These are phyloP conservation scores for Chroicocephalus ridibundus DNA, from an alignment of 2,113 vertebrate species.

Conservation along the genomic window DNA sequence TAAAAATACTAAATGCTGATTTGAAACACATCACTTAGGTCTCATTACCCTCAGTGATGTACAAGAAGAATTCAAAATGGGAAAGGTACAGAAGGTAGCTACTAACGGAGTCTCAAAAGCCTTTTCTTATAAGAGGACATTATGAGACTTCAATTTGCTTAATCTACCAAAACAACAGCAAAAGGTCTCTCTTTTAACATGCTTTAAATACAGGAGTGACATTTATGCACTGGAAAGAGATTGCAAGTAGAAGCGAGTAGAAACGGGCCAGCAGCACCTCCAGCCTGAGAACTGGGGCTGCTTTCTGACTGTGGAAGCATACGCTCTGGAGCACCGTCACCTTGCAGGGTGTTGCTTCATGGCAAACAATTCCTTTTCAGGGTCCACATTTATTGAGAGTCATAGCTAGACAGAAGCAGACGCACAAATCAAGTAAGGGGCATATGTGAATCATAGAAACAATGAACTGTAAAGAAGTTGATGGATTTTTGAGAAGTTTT, in stretches of 20 bases:
- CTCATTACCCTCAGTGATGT: neutral
- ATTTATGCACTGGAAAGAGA: neutral
- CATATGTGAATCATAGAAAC: neutral
- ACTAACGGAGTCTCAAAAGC: neutral
- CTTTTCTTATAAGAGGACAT: neutral
- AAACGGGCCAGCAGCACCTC: neutral
- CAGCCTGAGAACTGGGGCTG: neutral
- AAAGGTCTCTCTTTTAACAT: neutral
- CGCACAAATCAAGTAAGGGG: neutral
- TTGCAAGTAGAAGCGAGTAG: neutral
- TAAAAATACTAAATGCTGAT: neutral
- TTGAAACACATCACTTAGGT: neutral
- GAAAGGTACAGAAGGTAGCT: neutral
- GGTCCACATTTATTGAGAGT: neutral
- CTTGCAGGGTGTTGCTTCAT: fast-evolving
- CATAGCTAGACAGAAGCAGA: neutral
- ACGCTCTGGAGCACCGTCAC: fast-evolving
- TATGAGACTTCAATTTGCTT: neutral
- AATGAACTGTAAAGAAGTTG: neutral
- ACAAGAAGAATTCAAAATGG: neutral
- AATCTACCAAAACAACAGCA: neutral
- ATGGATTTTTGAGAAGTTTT: neutral
- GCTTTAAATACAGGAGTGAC: neutral
- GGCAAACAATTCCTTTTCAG: neutral
- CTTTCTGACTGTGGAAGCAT: neutral